These are phyloP conservation scores for Agonopterix subpropinquella DNA, from an alignment of 2,888 invertebrate genomes.

Conservation along the genomic window DNA sequence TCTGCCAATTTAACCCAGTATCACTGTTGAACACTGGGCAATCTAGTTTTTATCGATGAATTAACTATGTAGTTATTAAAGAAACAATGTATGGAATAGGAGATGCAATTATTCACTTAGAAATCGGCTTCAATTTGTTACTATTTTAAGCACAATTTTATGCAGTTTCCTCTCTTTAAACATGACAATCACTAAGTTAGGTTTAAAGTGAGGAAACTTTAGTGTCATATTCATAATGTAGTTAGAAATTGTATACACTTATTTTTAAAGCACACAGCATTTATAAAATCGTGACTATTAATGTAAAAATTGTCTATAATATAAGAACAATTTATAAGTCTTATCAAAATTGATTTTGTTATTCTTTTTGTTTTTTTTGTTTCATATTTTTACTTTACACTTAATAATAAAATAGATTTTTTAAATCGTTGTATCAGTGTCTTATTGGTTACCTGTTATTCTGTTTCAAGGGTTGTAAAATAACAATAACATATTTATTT, in stretches of 20 bases:
- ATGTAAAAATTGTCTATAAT: slow-evolving; percentile 16
- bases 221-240: background rate
- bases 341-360: slow-evolving; percentile 21
- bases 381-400: slow-evolving; percentile 28
- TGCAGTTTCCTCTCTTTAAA: no score
- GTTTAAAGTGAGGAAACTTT: no score
- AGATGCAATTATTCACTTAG: no score
- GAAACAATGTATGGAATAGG: no score
- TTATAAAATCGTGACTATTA: slow-evolving; percentile 13
- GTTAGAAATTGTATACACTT: slow-evolving; percentile 5
- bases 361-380: slow-evolving; percentile 5
- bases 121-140: no score
- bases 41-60: no score
- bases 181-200: no score
- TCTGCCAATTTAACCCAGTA: no score
- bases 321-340: slow-evolving; percentile 16
- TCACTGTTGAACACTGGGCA: no score
- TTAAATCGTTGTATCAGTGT: slow-evolving; percentile 23
- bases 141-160: no score
- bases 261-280: slow-evolving; percentile 14
- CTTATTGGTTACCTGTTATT: slow-evolving; percentile 16
- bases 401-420: slow-evolving; percentile 35
- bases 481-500: slow-evolving; percentile 30
- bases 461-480: slow-evolving; percentile 8
- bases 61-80: no score